Conservation (phyloP, 2,113 vertebrate genomes). For the Triplophysa tibetana region DNA sequence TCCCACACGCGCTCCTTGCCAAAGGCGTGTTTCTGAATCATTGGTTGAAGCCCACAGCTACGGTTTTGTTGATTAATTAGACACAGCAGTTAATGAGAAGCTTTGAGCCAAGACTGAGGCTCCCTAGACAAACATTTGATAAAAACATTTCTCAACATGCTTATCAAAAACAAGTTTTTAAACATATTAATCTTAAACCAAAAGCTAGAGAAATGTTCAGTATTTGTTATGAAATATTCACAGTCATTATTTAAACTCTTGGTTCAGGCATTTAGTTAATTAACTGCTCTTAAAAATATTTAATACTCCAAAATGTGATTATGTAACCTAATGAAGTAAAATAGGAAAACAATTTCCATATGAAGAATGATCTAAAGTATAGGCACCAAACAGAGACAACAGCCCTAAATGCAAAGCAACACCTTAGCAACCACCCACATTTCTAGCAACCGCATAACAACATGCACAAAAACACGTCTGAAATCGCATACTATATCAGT, state of each 20-base stretch:
- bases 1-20: slow-evolving; percentile 31
- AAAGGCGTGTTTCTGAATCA: slow-evolving; percentile 40
- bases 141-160: neutral
- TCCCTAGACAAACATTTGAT: slow-evolving; percentile 36
- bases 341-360: too few relatives aligned
- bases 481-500: too few relatives aligned
- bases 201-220: neutral
- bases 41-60: slow-evolving; percentile 27
- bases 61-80: slow-evolving; percentile 51
- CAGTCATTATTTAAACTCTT: neutral
- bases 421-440: too few relatives aligned
- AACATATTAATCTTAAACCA: neutral
- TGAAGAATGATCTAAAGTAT: too few relatives aligned
- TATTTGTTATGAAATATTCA: neutral
- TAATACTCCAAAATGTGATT: neutral
- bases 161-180: slow-evolving; percentile 4
- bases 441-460: too few relatives aligned
- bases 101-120: slow-evolving; percentile 31
- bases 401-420: too few relatives aligned
- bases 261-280: too few relatives aligned
- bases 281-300: neutral
- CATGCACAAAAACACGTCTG: too few relatives aligned
- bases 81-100: slow-evolving; percentile 49
- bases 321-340: too few relatives aligned
- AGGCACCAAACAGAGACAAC: too few relatives aligned